These are phyloP conservation scores for Vidua chalybeata DNA, from an alignment of 2,113 vertebrate genomes.

Conservation along the genomic window DNA sequence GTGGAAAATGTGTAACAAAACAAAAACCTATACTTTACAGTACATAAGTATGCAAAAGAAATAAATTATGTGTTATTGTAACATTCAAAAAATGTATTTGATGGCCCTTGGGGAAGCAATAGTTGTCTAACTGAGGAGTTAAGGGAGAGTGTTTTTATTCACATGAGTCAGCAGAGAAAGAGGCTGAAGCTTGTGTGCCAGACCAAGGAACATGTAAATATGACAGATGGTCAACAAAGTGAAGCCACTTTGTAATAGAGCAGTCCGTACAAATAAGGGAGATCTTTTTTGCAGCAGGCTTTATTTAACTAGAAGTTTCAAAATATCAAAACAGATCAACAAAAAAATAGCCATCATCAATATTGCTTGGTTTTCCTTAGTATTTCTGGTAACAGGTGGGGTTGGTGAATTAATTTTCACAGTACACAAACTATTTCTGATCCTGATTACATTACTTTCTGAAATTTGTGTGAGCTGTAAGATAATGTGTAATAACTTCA, in stretches of 20 bases:
- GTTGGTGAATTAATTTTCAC: constrained; percentile 2
- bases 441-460: constrained; percentile 34
- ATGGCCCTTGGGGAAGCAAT: not conserved
- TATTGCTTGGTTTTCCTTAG: not conserved
- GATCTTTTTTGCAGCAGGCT: not conserved
- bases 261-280: not conserved
- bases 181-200: constrained; percentile 18
- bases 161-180: constrained; percentile 16
- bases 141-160: constrained; percentile 20
- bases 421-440: not conserved
- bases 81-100: not conserved
- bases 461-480: constrained; percentile 37
- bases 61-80: not conserved
- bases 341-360: not conserved
- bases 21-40: not conserved
- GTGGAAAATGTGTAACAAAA: not conserved
- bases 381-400: not conserved
- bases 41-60: not conserved
- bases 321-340: not conserved
- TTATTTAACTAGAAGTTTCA: constrained; percentile 11
- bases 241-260: not conserved
- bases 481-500: constrained; percentile 57
- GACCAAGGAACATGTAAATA: constrained; percentile 19
- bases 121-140: not conserved
- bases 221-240: not conserved